These are phyloP conservation scores for Dipus sagitta DNA, from an alignment of 2,797 vertebrate genomes.

Conservation along the genomic window DNA sequence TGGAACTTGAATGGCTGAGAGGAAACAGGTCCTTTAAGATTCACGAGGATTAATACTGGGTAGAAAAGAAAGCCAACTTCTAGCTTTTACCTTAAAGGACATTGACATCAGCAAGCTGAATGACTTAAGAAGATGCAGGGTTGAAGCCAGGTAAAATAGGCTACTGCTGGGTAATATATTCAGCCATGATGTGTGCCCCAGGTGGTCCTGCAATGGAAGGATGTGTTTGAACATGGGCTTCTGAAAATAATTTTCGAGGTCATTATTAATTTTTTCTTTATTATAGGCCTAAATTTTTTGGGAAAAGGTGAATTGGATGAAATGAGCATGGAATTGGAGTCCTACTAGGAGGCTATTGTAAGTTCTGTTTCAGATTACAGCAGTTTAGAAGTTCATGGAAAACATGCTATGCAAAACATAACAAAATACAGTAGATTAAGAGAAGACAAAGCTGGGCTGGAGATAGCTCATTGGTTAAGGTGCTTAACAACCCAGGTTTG, in stretches of 20 bases:
- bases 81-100: neutral
- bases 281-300: neutral
- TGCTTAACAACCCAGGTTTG: too few relatives aligned
- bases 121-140: neutral
- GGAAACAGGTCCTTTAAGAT: constrained; percentile 45
- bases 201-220: neutral
- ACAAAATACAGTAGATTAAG: neutral
- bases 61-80: neutral
- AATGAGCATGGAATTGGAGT: neutral
- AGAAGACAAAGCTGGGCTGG: neutral
- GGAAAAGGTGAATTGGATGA: neutral
- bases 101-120: neutral
- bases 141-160: neutral
- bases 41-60: neutral
- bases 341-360: neutral
- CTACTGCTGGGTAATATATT: neutral
- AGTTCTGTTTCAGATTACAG: constrained; percentile 17
- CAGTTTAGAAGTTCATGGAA: neutral
- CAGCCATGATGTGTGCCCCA: neutral
- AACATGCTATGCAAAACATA: constrained; percentile 4
- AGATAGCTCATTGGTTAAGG: too few relatives aligned
- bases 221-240: neutral
- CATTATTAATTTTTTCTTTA: constrained; percentile 14
- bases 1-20: neutral
- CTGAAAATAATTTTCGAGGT: neutral